These are phyloP conservation scores for Sebastes hopkinsi DNA, from an alignment of 2,797 vertebrate species.

Conservation along the genomic window DNA sequence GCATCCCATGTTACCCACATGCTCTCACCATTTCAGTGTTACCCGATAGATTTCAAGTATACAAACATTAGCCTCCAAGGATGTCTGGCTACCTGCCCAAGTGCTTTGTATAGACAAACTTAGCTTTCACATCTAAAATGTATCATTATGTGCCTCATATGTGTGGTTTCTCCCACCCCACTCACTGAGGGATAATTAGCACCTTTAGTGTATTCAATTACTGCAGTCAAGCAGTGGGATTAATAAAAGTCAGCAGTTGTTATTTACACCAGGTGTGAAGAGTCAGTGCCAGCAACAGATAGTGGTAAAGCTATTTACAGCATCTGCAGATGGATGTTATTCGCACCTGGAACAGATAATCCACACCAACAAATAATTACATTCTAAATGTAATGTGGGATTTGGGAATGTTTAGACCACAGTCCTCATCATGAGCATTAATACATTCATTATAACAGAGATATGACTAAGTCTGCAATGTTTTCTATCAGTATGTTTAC, in stretches of 20 bases:
- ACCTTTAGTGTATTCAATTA: constrained; percentile 43
- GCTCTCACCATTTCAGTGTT: not conserved
- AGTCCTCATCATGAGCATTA: not conserved
- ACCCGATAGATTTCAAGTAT: not conserved
- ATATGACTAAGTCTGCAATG: not conserved
- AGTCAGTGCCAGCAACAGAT: not conserved
- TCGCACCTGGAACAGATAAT: constrained; percentile 26
- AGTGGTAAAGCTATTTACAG: not conserved
- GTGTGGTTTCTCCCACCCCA: not conserved
- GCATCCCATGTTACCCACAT: not conserved
- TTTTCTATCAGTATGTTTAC: not conserved
- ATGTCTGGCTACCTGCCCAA: not conserved
- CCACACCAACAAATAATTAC: not conserved
- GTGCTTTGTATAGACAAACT: constrained; percentile 7
- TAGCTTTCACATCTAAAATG: not conserved
- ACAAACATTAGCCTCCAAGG: not conserved
- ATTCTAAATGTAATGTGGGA: not conserved
- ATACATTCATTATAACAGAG: not conserved
- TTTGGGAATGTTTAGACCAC: not conserved
- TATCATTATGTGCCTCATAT: not conserved
- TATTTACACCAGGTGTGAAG: constrained; percentile 51
- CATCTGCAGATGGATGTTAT: constrained; percentile 11
- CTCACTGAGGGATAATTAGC: constrained; percentile 48
- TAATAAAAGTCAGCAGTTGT: constrained; percentile 50
- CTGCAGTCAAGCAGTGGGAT: constrained; percentile 22